Evolutionary conservation across 2,797 vertebrate genomes (phyloP).

Genomic region (Amblyopsis hoosieri): DNA sequence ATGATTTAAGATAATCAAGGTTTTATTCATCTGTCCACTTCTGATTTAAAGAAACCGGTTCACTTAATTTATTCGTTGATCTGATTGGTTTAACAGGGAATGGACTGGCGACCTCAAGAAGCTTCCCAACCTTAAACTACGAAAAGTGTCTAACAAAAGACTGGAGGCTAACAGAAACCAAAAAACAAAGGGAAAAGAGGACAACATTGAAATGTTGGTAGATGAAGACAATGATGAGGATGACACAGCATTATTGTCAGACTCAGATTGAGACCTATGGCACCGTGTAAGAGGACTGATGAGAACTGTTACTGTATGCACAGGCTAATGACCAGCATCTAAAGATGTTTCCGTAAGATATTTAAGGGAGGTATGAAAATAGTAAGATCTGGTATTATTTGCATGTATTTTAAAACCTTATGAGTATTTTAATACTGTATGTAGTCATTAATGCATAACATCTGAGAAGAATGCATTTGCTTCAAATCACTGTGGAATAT

Average conservation of each 20-base stretch:
- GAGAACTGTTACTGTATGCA: neutral
- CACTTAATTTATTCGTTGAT: neutral
- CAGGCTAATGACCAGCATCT: neutral
- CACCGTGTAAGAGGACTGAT: neutral
- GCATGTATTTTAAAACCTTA: too few species aligned
- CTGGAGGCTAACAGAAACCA: constrained; percentile 49
- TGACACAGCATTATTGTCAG: constrained; percentile 50
- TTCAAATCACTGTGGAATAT: too few species aligned
- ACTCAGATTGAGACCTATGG: constrained; percentile 37
- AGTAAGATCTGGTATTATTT: too few species aligned
- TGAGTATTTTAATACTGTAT: too few species aligned
- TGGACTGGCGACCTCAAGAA: constrained; percentile 95
- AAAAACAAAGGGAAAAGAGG: constrained; percentile 48
- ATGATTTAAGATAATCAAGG: neutral
- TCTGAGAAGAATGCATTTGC: too few species aligned
- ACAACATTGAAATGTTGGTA: constrained; percentile 45
- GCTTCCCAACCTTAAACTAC: constrained; percentile 93
- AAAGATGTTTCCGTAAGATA: neutral
- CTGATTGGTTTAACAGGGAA: constrained; percentile 74
- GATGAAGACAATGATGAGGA: constrained; percentile 39
- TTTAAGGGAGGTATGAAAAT: neutral
- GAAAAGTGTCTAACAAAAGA: constrained; percentile 81
- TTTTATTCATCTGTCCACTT: neutral
- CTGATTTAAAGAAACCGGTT: neutral
- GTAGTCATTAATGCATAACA: too few species aligned